Evolutionary conservation across 2,888 invertebrate species (phyloP).

Genomic region (Pyrrhosoma nymphula): DNA sequence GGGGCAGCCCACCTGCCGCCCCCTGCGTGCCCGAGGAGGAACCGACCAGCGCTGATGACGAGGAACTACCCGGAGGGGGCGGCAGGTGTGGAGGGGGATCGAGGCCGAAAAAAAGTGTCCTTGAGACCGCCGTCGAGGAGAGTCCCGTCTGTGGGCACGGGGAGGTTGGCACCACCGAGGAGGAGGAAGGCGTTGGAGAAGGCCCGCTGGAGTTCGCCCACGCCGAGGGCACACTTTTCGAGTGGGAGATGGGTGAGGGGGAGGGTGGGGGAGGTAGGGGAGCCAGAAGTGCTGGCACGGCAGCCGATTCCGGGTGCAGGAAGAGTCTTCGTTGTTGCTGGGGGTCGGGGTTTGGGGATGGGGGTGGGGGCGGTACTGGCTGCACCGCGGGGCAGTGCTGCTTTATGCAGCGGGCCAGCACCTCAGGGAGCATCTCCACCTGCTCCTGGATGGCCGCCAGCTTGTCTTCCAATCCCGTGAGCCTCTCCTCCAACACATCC

Average conservation of each 20-base stretch:
- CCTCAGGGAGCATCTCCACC: slow-evolving; percentile 90
- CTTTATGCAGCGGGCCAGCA: slow-evolving; percentile 87
- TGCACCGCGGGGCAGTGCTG: slow-evolving; percentile 76
- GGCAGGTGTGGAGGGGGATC: slow-evolving; percentile 56
- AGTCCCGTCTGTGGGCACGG: slow-evolving; percentile 50
- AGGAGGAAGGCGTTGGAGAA: background rate
- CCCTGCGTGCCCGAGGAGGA: background rate
- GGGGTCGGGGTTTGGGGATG: slow-evolving; percentile 87
- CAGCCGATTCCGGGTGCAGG: slow-evolving; percentile 93
- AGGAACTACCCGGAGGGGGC: slow-evolving; percentile 40
- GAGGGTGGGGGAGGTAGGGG: slow-evolving; percentile 76
- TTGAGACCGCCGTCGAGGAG: slow-evolving; percentile 45
- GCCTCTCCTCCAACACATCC: slow-evolving; percentile 94
- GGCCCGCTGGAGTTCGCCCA: slow-evolving; percentile 67
- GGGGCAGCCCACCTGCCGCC: background rate
- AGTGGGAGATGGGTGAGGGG: slow-evolving; percentile 77
- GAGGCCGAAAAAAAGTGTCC: slow-evolving; percentile 57
- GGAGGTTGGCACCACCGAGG: background rate
- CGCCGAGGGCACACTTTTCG: slow-evolving; percentile 74
- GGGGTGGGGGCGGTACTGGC: slow-evolving; percentile 72
- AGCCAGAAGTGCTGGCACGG: slow-evolving; percentile 75
- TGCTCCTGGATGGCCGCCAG: slow-evolving; percentile 92
- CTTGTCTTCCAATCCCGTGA: slow-evolving; percentile 96
- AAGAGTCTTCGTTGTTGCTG: slow-evolving; percentile 91
- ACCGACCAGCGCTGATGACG: background rate